Evolutionary conservation across 2,113 vertebrate genomes (phyloP).

Genomic region (Pogona vitticeps): DNA sequence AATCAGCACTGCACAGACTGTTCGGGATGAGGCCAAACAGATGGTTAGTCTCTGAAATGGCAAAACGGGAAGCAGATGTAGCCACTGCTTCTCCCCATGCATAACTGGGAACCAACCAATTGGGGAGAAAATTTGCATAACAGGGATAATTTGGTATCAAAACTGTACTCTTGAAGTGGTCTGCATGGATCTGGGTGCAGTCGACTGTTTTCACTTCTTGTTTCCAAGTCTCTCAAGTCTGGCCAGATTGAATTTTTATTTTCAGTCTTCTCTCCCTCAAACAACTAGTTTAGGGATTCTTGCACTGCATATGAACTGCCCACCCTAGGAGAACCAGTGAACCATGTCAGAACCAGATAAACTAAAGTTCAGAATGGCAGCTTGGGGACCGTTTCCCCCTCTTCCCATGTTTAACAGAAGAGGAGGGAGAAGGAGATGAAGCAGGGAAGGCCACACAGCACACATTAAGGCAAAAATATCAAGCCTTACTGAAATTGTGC

Average conservation of each 20-base stretch:
- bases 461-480: background rate
- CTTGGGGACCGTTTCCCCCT: background rate
- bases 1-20: conserved; percentile 71
- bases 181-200: conserved; percentile 82
- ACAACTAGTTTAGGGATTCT: background rate
- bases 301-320: background rate
- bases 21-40: conserved; percentile 80
- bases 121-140: conserved; percentile 93
- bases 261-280: conserved; percentile 41
- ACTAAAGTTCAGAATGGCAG: background rate
- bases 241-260: conserved; percentile 55
- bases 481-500: background rate
- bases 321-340: no score
- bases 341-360: no score
- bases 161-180: conserved; percentile 75
- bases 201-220: conserved; percentile 91
- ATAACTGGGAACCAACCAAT: conserved; percentile 84
- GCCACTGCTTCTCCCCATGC: conserved; percentile 79
- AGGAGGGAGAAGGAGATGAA: background rate
- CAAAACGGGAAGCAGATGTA: conserved; percentile 92
- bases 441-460: background rate
- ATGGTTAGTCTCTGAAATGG: conserved; percentile 83
- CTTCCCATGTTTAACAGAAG: background rate
- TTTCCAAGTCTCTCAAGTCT: conserved; percentile 76
- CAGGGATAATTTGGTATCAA: conserved; percentile 90